phyloP scores from a whole-genome alignment of 2,113 vertebrate species.

The Elachura formosa region DNA sequence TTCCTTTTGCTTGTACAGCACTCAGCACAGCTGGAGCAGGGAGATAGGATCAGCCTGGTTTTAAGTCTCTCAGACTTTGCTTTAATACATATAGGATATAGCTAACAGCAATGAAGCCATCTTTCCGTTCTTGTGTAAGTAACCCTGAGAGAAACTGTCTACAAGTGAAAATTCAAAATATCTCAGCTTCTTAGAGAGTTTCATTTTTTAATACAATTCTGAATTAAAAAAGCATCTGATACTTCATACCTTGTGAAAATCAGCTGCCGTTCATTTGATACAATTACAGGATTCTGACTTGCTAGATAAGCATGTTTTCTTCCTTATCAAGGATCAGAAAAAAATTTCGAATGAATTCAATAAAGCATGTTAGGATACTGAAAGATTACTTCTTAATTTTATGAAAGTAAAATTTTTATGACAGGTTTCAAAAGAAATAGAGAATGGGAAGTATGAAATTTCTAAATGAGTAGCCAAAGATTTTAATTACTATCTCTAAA shows the following conservation, averaged over 20 bases:
- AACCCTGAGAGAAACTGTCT: neutral
- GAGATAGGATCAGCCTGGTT: neutral
- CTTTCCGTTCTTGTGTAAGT: conserved; percentile 3
- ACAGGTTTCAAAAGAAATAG: neutral
- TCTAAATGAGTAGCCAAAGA: neutral
- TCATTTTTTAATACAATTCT: neutral
- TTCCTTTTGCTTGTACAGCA: conserved; percentile 20
- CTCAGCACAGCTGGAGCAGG: neutral
- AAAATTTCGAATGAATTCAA: neutral
- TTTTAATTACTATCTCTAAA: neutral
- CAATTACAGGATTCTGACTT: neutral
- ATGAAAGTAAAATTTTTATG: neutral
- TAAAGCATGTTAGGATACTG: neutral
- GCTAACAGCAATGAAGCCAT: neutral
- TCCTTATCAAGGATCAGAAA: neutral
- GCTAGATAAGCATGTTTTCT: neutral
- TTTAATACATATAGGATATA: neutral
- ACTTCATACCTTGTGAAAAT: neutral
- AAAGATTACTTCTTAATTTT: neutral
- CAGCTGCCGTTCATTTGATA: neutral
- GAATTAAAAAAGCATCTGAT: neutral
- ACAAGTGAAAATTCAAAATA: neutral
- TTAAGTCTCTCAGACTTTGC: neutral
- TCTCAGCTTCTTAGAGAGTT: neutral
- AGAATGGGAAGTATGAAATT: neutral